Conservation (phyloP, 1,140 invertebrate species). For the Heterodera schachtii region DNA sequence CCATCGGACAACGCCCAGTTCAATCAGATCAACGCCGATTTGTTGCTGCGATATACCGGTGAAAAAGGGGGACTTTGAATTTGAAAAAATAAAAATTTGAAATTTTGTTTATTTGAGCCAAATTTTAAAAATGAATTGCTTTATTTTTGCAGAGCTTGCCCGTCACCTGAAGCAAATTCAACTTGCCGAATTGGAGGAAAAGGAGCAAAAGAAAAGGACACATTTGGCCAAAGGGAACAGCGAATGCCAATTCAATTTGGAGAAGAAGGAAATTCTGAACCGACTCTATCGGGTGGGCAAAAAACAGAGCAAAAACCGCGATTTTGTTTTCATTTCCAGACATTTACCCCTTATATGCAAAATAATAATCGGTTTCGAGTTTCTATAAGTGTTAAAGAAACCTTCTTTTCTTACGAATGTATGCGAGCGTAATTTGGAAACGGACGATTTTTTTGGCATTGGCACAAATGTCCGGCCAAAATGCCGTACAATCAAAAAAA, state of each 20-base stretch:
- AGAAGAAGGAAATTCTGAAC: slow-evolving; percentile 40
- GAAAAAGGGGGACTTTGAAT: background rate
- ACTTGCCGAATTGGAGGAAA: background rate
- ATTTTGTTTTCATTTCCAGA: too few relatives aligned
- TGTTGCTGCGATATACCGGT: slow-evolving; percentile 18
- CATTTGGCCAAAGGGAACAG: background rate
- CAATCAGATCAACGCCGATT: slow-evolving; percentile 32
- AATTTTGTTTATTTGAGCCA: slow-evolving; percentile 9
- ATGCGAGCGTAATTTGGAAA: too few relatives aligned
- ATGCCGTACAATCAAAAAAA: too few relatives aligned
- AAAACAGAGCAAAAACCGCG: background rate
- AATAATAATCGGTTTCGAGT: too few relatives aligned
- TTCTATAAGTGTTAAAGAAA: too few relatives aligned
- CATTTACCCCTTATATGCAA: too few relatives aligned
- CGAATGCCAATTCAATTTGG: background rate
- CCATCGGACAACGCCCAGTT: background rate
- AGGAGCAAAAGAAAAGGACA: background rate
- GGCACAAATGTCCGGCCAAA: too few relatives aligned
- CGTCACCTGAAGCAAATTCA: background rate
- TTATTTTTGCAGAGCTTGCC: background rate
- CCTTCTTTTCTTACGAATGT: too few relatives aligned
- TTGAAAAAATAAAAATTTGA: slow-evolving; percentile 8
- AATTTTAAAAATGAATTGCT: background rate
- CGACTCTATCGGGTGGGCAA: slow-evolving; percentile 5
- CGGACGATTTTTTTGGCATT: too few relatives aligned